Conservation (phyloP, 2,113 vertebrate species). For the Leucoraja erinaceus region DNA sequence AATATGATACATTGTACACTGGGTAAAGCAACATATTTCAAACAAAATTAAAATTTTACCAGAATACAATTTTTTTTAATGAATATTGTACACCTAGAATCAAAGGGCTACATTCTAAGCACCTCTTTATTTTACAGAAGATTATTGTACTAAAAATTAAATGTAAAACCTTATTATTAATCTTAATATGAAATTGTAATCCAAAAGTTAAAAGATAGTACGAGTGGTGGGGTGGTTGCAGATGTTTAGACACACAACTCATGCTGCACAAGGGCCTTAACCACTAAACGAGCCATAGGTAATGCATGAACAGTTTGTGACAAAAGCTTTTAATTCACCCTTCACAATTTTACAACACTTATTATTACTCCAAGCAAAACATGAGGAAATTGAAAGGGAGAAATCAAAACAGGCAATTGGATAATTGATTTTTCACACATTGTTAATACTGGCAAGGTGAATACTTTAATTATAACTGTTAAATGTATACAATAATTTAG, state of each 20-base stretch:
- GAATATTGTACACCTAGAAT: slow-evolving; percentile 33
- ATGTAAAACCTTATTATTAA: slow-evolving; percentile 17
- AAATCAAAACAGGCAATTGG: neutral
- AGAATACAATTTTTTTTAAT: slow-evolving; percentile 29
- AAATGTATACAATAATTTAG: neutral
- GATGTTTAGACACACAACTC: neutral
- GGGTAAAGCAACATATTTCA: slow-evolving; percentile 27
- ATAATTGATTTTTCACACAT: neutral
- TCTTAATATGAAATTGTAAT: slow-evolving; percentile 13
- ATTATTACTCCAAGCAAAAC: neutral
- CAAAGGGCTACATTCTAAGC: slow-evolving; percentile 32
- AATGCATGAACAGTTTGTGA: neutral
- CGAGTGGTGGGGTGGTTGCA: too few relatives aligned
- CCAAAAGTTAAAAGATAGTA: neutral
- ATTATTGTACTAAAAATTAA: slow-evolving; percentile 21
- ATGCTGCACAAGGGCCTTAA: neutral
- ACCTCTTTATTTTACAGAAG: slow-evolving; percentile 14
- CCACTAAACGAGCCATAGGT: neutral
- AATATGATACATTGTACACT: slow-evolving; percentile 22
- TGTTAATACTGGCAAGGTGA: neutral
- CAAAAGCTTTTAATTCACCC: slow-evolving; percentile 8
- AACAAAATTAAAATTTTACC: slow-evolving; percentile 10
- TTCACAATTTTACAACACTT: neutral
- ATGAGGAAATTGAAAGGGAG: neutral
- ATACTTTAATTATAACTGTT: neutral